Evolutionary conservation across 2,113 vertebrate species (phyloP).

Genomic region (Scortum barcoo): DNA sequence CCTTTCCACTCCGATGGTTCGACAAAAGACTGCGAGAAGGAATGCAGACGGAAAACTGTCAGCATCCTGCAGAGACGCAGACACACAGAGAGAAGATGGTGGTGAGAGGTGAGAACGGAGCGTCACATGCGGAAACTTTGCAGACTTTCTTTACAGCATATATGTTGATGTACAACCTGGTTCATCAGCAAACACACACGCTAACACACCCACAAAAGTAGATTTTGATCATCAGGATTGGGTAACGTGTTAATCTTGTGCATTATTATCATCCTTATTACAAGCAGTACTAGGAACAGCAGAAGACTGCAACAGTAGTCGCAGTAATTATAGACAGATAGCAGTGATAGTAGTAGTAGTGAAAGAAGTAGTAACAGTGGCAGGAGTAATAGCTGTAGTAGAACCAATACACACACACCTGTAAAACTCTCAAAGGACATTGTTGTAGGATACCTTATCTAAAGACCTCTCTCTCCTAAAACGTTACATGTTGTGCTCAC

Average conservation of each 20-base stretch:
- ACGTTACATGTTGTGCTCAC: too few species aligned
- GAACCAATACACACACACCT: too few species aligned
- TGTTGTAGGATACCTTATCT: too few species aligned
- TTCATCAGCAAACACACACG: neutral
- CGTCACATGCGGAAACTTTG: neutral
- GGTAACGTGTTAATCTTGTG: neutral
- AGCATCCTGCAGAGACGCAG: slow-evolving; percentile 77
- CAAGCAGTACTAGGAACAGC: neutral
- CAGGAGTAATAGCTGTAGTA: too few species aligned
- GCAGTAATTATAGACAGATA: neutral
- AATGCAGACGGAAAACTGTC: slow-evolving; percentile 85
- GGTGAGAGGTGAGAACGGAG: neutral
- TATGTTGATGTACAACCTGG: neutral
- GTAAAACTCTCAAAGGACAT: too few species aligned
- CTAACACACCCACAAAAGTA: neutral
- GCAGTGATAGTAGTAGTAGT: neutral
- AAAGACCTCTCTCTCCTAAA: too few species aligned
- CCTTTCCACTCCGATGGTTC: slow-evolving; percentile 86
- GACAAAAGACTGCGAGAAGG: slow-evolving; percentile 79
- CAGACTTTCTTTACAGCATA: neutral
- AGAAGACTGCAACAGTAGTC: too few species aligned
- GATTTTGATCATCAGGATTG: neutral
- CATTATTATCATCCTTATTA: neutral
- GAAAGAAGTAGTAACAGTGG: neutral
- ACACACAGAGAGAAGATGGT: slow-evolving; percentile 13